Evolutionary conservation across 2,888 invertebrate genomes (phyloP).

Genomic region (Lasioglossum lativentre): DNA sequence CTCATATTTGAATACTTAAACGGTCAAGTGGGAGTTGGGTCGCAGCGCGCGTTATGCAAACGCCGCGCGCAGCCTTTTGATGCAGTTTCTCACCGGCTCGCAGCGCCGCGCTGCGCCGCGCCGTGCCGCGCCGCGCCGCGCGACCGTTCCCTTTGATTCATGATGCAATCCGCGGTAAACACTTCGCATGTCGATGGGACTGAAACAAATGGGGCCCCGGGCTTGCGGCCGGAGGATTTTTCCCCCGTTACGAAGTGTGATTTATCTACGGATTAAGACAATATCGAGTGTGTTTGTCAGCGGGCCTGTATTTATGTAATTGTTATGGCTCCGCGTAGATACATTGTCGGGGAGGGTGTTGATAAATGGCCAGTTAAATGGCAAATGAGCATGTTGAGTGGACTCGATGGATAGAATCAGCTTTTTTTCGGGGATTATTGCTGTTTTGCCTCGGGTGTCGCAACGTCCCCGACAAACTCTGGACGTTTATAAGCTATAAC

Average conservation of each 20-base stretch:
- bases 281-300: conserved; percentile 25
- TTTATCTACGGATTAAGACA: conserved; percentile 31
- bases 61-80: conserved; percentile 19
- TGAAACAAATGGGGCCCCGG: conserved; percentile 21
- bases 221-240: background rate
- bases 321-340: background rate
- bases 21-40: conserved; percentile 24
- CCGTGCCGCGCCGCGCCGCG: background rate
- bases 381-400: conserved; percentile 14
- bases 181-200: conserved; percentile 15
- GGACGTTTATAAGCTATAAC: background rate
- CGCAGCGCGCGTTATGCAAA: conserved; percentile 34
- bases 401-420: background rate
- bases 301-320: background rate
- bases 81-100: conserved; percentile 38
- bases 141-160: conserved; percentile 40
- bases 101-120: background rate
- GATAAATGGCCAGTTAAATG: conserved; percentile 6
- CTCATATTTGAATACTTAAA: conserved; percentile 25
- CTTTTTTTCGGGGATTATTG: conserved; percentile 3
- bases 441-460: background rate
- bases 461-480: background rate
- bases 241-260: conserved; percentile 14
- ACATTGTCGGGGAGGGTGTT: conserved; percentile 8
- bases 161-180: conserved; percentile 36